Evolutionary conservation across 1,140 invertebrate genomes (phyloP).

Genomic region (Whitmania pigra): DNA sequence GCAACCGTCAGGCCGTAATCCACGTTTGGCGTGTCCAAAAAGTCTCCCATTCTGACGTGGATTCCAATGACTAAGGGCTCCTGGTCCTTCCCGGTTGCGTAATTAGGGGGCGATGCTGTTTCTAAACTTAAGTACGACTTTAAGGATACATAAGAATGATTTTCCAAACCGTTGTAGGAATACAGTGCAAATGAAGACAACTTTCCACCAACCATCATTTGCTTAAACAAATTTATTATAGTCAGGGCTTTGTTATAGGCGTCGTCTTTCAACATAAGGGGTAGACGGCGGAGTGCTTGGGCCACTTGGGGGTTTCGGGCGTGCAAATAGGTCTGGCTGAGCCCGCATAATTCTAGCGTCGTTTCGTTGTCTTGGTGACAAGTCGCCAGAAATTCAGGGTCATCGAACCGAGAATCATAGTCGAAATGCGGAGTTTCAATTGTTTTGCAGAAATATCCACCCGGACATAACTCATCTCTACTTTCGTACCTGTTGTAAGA

Average conservation of each 20-base stretch:
- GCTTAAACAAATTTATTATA: background rate
- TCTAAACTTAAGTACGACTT: no score
- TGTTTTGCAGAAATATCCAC: no score
- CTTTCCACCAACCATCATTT: background rate
- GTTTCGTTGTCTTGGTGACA: no score
- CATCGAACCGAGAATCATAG: no score
- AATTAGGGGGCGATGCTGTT: no score
- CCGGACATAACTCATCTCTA: no score
- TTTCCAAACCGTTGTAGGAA: background rate
- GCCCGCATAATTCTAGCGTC: slow-evolving; percentile 1
- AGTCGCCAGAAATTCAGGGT: no score
- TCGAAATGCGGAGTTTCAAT: no score
- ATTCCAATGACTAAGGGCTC: slow-evolving; percentile 15
- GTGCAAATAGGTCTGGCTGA: slow-evolving; percentile 15
- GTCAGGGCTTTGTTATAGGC: background rate
- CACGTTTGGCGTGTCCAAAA: background rate
- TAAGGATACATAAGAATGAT: background rate
- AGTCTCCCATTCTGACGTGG: slow-evolving; percentile 22
- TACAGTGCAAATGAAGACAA: background rate
- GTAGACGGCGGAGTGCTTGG: background rate
- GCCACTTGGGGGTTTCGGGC: background rate
- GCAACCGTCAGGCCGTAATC: slow-evolving; percentile 18
- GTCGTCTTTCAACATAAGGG: background rate
- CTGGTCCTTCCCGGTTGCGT: background rate
- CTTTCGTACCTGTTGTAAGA: no score